Percentiles rank a stretch among this genome's conserved stretches.
phyloP scores from a whole-genome alignment of 2,888 invertebrate species.

The Seira musarum region DNA sequence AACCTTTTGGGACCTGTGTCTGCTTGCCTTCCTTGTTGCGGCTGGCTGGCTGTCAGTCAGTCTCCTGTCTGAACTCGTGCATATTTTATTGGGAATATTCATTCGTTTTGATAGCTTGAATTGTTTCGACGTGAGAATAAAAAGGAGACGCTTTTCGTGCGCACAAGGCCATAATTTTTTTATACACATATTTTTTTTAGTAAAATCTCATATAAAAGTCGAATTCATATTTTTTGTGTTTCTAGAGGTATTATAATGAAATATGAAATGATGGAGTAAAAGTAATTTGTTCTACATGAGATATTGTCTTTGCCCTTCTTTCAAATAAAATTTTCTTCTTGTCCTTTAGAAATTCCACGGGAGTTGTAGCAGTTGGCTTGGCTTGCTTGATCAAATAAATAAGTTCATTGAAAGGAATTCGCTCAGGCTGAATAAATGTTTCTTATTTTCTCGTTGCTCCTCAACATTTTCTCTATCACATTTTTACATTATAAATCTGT shows the following conservation, averaged over 20 bases:
- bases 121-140: neutral
- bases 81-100: neutral
- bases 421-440: too few species aligned
- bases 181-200: too few species aligned
- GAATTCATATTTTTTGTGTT: too few species aligned
- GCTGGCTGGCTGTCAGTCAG: neutral
- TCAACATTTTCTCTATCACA: neutral
- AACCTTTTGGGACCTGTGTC: too few species aligned
- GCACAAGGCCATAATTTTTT: neutral
- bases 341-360: too few species aligned
- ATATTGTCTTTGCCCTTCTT: neutral
- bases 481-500: conserved; percentile 49
- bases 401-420: neutral
- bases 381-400: neutral
- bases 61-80: neutral
- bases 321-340: neutral
- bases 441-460: neutral
- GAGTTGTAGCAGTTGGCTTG: too few species aligned
- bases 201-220: neutral
- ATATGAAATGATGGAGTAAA: neutral
- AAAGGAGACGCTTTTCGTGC: neutral
- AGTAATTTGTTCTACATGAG: neutral
- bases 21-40: too few species aligned
- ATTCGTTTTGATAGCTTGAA: neutral
- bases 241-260: neutral